phyloP scores from a whole-genome alignment of 2,888 invertebrate genomes.

The Pharmacophagus antenor region DNA sequence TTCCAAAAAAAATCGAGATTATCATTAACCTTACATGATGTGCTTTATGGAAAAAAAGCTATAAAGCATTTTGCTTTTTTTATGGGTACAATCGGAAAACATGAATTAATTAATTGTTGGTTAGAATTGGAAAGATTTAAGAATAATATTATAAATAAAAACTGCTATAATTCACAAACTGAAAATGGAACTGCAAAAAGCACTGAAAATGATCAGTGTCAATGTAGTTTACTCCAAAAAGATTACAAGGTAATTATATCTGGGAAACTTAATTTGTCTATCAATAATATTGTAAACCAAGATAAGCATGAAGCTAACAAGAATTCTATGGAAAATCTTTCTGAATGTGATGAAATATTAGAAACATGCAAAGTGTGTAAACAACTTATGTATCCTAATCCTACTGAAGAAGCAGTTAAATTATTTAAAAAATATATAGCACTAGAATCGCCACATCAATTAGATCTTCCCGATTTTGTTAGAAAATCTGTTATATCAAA shows the following conservation, averaged over 20 bases:
- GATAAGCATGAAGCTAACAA: slow-evolving; percentile 49
- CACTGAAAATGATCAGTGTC: slow-evolving; percentile 58
- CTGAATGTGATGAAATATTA: slow-evolving; percentile 41
- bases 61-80: slow-evolving; percentile 92
- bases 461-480: slow-evolving; percentile 81
- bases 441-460: slow-evolving; percentile 82
- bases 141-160: slow-evolving; percentile 39
- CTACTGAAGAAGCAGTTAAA: slow-evolving; percentile 83
- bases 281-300: slow-evolving; percentile 44
- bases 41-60: slow-evolving; percentile 89
- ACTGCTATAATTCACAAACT: slow-evolving; percentile 33
- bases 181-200: slow-evolving; percentile 50
- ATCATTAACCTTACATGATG: slow-evolving; percentile 87
- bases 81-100: slow-evolving; percentile 87
- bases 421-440: slow-evolving; percentile 90
- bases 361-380: slow-evolving; percentile 41
- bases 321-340: slow-evolving; percentile 60
- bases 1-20: slow-evolving; percentile 82
- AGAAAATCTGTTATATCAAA: slow-evolving; percentile 83
- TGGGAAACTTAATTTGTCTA: slow-evolving; percentile 51
- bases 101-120: slow-evolving; percentile 87
- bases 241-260: slow-evolving; percentile 42
- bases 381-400: slow-evolving; percentile 44
- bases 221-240: slow-evolving; percentile 40
- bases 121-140: slow-evolving; percentile 87